These are phyloP conservation scores for Hippocampus mohnikei DNA, from an alignment of 2,113 vertebrate genomes.

Conservation along the genomic window DNA sequence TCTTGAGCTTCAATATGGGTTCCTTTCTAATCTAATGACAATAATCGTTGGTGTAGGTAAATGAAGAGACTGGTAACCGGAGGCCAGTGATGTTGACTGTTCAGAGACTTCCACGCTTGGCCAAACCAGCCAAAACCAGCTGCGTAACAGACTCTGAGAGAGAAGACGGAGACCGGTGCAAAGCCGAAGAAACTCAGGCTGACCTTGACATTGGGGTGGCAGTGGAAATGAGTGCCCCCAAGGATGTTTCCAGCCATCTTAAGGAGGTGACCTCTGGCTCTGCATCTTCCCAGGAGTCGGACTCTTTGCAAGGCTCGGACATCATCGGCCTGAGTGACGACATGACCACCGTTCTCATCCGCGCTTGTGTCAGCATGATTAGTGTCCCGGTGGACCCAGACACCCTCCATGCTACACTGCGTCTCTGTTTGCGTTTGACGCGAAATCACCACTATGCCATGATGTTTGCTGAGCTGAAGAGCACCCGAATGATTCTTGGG, in stretches of 20 bases:
- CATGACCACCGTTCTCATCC: slow-evolving; percentile 87
- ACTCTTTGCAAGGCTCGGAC: slow-evolving; percentile 50
- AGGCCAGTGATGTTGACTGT: slow-evolving; percentile 90
- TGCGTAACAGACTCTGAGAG: slow-evolving; percentile 80
- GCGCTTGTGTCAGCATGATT: slow-evolving; percentile 92
- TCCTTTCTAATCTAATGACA: slow-evolving; percentile 8
- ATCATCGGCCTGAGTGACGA: slow-evolving; percentile 86
- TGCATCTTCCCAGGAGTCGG: slow-evolving; percentile 55
- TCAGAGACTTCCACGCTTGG: slow-evolving; percentile 79
- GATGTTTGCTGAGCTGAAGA: slow-evolving; percentile 93
- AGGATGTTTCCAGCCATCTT: slow-evolving; percentile 64
- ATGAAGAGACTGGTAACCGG: slow-evolving; percentile 90
- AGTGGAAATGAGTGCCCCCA: slow-evolving; percentile 70
- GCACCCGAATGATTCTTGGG: slow-evolving; percentile 88
- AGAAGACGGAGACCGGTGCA: slow-evolving; percentile 77
- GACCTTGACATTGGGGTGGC: slow-evolving; percentile 65
- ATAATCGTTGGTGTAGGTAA: slow-evolving; percentile 72
- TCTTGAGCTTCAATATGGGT: background rate
- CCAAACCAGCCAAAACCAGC: slow-evolving; percentile 78
- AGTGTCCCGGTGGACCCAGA: slow-evolving; percentile 92
- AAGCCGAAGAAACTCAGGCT: slow-evolving; percentile 61
- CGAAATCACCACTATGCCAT: slow-evolving; percentile 88
- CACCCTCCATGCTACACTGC: slow-evolving; percentile 88
- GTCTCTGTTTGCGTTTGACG: slow-evolving; percentile 87
- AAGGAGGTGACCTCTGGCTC: slow-evolving; percentile 60